phyloP scores from a whole-genome alignment of 2,113 vertebrate species.

The Clinocottus analis region DNA sequence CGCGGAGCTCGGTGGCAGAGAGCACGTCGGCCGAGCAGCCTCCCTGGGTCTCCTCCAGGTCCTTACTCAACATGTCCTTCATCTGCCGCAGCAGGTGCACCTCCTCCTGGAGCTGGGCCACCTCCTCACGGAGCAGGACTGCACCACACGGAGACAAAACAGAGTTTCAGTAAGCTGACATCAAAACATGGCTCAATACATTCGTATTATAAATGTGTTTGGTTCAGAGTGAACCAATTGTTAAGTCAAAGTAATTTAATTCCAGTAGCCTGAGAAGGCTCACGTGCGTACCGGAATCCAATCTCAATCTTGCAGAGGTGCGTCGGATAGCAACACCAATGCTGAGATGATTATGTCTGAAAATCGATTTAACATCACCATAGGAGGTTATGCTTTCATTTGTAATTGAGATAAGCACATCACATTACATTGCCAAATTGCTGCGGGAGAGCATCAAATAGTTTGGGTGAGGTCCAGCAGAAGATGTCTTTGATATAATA shows the following conservation, averaged over 20 bases:
- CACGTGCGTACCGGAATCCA: neutral
- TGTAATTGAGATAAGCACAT: conserved; percentile 45
- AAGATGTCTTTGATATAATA: conserved; percentile 36
- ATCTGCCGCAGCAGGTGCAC: conserved; percentile 97
- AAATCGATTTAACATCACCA: conserved; percentile 41
- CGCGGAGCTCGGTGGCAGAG: conserved; percentile 93
- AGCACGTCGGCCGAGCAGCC: conserved; percentile 91
- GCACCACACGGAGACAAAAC: conserved; percentile 19
- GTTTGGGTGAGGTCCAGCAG: conserved; percentile 10
- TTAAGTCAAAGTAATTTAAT: neutral
- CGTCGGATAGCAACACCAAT: neutral
- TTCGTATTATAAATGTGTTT: neutral
- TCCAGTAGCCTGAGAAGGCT: neutral
- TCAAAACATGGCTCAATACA: neutral
- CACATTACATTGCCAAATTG: conserved; percentile 23
- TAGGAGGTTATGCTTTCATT: conserved; percentile 37
- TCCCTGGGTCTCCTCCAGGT: conserved; percentile 95
- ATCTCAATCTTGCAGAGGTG: neutral
- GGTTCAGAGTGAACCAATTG: neutral
- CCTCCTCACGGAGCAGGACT: conserved; percentile 96
- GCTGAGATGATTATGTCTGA: conserved; percentile 21
- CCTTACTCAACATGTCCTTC: conserved; percentile 97
- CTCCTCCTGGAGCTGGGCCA: conserved; percentile 96
- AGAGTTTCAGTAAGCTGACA: conserved; percentile 10
- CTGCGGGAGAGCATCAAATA: conserved; percentile 26